phyloP scores from a whole-genome alignment of 2,113 vertebrate genomes.

The Alouatta palliata region DNA sequence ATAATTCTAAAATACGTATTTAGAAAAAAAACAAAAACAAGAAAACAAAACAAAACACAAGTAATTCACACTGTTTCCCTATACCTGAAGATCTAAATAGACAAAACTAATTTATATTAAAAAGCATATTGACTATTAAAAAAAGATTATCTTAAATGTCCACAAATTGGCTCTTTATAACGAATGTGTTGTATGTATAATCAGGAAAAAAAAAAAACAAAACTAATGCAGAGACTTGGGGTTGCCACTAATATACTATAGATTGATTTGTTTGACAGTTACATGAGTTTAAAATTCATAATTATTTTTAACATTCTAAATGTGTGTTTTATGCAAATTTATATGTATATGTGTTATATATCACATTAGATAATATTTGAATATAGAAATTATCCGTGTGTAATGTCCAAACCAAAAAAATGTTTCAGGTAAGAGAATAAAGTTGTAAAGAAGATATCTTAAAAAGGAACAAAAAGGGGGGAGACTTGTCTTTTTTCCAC shows the following conservation, averaged over 20 bases:
- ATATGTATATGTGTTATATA: not conserved
- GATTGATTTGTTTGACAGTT: not conserved
- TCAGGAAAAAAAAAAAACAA: not conserved
- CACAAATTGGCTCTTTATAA: not conserved
- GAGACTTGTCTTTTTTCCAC: not conserved
- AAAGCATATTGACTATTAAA: not conserved
- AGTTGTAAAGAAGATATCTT: not conserved
- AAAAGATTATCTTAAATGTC: not conserved
- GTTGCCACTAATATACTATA: not conserved
- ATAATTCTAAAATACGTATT: not conserved
- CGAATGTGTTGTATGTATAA: not conserved
- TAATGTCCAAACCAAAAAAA: not conserved
- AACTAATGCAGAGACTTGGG: not conserved
- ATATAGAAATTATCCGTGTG: not conserved
- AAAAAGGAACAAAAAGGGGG: not conserved
- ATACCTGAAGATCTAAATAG: not conserved
- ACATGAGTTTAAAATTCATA: not conserved
- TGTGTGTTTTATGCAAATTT: not conserved
- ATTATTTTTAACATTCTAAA: not conserved
- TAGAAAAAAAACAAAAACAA: not conserved
- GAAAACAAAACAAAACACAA: not conserved
- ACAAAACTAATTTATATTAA: not conserved
- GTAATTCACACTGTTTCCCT: not conserved
- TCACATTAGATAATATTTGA: not conserved
- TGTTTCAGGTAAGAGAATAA: not conserved